Percentiles rank a stretch among this genome's conserved stretches.
Evolutionary conservation across 2,888 invertebrate species (phyloP).

Genomic region (Noctua janthina): DNA sequence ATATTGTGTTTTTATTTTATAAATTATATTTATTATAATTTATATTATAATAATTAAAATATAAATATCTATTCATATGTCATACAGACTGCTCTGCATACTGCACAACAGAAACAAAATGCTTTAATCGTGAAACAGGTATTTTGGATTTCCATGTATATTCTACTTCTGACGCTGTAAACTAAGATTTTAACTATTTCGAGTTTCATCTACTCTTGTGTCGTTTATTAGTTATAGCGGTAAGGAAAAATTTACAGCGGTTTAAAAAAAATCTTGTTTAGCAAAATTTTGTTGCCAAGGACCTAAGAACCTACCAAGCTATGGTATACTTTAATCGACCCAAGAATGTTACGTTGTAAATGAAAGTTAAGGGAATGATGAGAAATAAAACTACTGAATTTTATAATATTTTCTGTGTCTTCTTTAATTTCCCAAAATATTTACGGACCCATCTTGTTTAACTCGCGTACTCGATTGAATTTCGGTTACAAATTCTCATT

Average conservation of each 20-base stretch:
- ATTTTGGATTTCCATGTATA: constrained; percentile 87
- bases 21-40: constrained; percentile 37
- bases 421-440: constrained; percentile 53
- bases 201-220: constrained; percentile 72
- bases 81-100: constrained; percentile 73
- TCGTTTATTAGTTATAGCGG: constrained; percentile 68
- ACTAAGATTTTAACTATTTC: constrained; percentile 78
- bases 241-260: constrained; percentile 63
- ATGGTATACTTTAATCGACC: constrained; percentile 17
- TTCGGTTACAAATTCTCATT: constrained; percentile 19
- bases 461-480: constrained; percentile 7
- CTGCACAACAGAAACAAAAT: constrained; percentile 87
- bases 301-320: constrained; percentile 60
- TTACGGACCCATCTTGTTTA: constrained; percentile 4
- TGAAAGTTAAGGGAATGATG: constrained; percentile 29
- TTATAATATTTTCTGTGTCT: constrained; percentile 47
- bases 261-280: constrained; percentile 51
- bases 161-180: constrained; percentile 82
- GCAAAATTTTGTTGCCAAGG: constrained; percentile 59
- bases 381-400: constrained; percentile 58
- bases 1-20: constrained; percentile 18
- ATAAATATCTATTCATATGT: constrained; percentile 63
- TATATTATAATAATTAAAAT: constrained; percentile 6
- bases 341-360: constrained; percentile 35
- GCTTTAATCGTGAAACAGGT: constrained; percentile 90